A percentile compares a stretch with the other conserved stretches of the same genome.
Evolutionary conservation across 2,888 invertebrate genomes (phyloP).

Genomic region (Sesamia inferens): DNA sequence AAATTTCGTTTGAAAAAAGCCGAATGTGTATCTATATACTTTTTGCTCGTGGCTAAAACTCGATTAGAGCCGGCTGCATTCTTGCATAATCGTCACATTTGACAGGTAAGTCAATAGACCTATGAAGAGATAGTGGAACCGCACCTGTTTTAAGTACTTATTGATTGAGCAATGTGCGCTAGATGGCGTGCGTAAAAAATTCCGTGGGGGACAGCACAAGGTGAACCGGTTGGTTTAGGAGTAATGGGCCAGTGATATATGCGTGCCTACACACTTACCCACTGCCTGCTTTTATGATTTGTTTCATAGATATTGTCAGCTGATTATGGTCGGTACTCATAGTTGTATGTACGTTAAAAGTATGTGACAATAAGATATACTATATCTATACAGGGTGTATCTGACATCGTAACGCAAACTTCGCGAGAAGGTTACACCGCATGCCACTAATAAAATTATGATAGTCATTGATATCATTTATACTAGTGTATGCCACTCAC

Average conservation of each 20-base stretch:
- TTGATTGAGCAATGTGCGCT: conserved; percentile 52
- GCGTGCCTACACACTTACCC: conserved; percentile 35
- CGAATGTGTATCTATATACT: too few relatives aligned
- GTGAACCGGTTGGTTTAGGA: conserved; percentile 62
- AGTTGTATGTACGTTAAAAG: neutral
- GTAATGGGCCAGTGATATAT: conserved; percentile 42
- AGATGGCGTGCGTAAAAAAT: conserved; percentile 57
- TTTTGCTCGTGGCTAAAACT: too few relatives aligned
- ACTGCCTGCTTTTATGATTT: conserved; percentile 25
- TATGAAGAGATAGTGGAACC: conserved; percentile 46
- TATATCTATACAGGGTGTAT: too few relatives aligned
- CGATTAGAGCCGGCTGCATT: conserved; percentile 15
- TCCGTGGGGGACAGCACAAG: conserved; percentile 58
- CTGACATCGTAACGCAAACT: too few relatives aligned
- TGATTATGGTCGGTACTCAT: too few relatives aligned
- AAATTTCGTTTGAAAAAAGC: too few relatives aligned
- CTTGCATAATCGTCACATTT: conserved; percentile 39
- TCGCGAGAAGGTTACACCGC: too few relatives aligned
- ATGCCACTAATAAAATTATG: too few relatives aligned
- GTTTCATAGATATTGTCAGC: neutral
- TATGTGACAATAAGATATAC: neutral
- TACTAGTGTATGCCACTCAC: too few relatives aligned
- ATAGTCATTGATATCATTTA: too few relatives aligned
- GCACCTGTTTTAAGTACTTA: conserved; percentile 41
- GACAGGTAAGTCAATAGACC: conserved; percentile 26